Evolutionary conservation across 2,888 invertebrate genomes (phyloP).

Genomic region (Drosophila mimica): DNA sequence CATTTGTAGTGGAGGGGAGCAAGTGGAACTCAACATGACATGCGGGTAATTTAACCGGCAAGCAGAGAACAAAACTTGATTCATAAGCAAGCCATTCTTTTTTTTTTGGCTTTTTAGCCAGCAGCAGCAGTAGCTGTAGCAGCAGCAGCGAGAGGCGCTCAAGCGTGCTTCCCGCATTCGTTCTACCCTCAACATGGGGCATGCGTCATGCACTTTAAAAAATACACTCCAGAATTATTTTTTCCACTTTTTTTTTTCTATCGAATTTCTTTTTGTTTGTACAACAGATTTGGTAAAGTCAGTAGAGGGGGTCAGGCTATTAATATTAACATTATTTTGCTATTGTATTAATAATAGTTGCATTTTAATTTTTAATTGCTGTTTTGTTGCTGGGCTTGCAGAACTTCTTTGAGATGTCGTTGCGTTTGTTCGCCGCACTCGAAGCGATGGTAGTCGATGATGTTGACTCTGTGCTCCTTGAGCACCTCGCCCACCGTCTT

Average conservation of each 20-base stretch:
- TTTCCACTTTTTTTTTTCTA: constrained; percentile 32
- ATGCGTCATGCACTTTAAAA: constrained; percentile 65
- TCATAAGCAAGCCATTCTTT: constrained; percentile 46
- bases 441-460: constrained; percentile 93
- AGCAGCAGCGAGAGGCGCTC: constrained; percentile 52
- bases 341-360: background rate
- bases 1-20: constrained; percentile 30
- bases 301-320: constrained; percentile 4
- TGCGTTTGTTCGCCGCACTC: constrained; percentile 91
- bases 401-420: constrained; percentile 63
- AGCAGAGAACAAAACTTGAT: constrained; percentile 47
- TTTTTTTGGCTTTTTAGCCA: constrained; percentile 29
- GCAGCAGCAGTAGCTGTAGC: constrained; percentile 1
- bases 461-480: constrained; percentile 87
- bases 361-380: constrained; percentile 43
- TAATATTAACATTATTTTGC: constrained; percentile 1
- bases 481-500: constrained; percentile 90
- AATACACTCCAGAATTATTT: constrained; percentile 27
- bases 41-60: constrained; percentile 68
- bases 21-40: constrained; percentile 37
- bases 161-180: constrained; percentile 72
- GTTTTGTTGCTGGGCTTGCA: constrained; percentile 73
- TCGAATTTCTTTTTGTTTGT: constrained; percentile 17
- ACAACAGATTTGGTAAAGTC: constrained; percentile 52
- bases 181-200: constrained; percentile 44